Evolutionary conservation across 2,888 invertebrate species (phyloP), one percentile per base, ranked within the genome.

Genomic region (Catotricha subobsoleta): DNA sequence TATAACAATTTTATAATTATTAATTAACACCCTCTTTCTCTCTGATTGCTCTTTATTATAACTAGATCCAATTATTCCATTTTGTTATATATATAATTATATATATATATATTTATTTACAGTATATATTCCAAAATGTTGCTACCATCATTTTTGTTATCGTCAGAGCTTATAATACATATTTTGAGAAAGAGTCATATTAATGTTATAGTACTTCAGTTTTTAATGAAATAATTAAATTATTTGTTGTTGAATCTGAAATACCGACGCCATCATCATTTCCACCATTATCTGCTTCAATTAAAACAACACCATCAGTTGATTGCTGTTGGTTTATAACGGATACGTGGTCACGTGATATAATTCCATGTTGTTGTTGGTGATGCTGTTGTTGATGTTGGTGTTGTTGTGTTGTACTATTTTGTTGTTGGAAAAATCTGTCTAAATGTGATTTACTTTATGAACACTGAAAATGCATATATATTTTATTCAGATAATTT

Each of bases 401-500:
- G 25, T 36, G 23, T 23, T 36, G 36, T 37, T 43, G 43, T 34
- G 43, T 36, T 42, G 45, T 35, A 31, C 30, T 38, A 30, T 36
- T 41, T 40, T 43, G 42, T 40, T 43, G 42, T 31, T 43, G 42
- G 40, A 45, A 45, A 38, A 42, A 45, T 45, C 45, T 43, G 42
- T 45, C 45, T 45, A 18, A 25, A 36, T 23, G 29, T n/a, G n/a
- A 13, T 5, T 19, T 35, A 39, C 4, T 29, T 29, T 5, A 7
- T n/a, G 13, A 29, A n/a, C 13, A 12, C 13, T 29, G n/a, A 13
- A 29, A 29, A 29, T 29, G 5, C 13, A 7, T 7, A 29, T 29
- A 10, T 29, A 29, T 4, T 15, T 21, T 3, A n/a, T 19, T 25
- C 25, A 21, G 18, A 37, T 28, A n/a, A 9, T 37, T 36, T 18